These are phyloP conservation scores for Silvanus unidentatus DNA, from an alignment of 2,888 invertebrate species.

Conservation along the genomic window DNA sequence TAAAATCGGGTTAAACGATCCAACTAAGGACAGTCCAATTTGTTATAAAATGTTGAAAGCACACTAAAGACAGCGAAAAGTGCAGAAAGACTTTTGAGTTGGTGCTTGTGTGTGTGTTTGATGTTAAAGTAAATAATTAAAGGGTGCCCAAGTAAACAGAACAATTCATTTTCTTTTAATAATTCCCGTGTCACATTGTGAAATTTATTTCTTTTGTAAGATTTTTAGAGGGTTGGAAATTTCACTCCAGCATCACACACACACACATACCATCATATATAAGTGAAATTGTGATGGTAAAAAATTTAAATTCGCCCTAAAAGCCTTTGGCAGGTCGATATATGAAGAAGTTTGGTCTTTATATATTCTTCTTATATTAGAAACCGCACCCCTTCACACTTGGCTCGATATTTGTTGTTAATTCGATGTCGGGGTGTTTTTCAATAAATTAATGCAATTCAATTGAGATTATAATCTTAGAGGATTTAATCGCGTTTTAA, in stretches of 20 bases:
- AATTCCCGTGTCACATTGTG: constrained; percentile 33
- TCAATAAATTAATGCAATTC: no score
- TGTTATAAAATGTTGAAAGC: neutral
- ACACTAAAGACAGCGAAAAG: no score
- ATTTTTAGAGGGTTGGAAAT: constrained; percentile 25
- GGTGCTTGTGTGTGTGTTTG: no score
- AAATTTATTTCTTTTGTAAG: constrained; percentile 32
- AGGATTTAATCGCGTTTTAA: no score
- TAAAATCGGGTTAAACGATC: constrained; percentile 15
- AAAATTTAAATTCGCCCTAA: constrained; percentile 37
- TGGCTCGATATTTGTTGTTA: no score
- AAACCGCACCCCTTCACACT: constrained; percentile 30
- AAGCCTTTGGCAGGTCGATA: constrained; percentile 38
- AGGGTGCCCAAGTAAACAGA: constrained; percentile 33
- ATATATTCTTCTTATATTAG: constrained; percentile 30
- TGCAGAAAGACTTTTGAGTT: no score
- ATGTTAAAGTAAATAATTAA: constrained; percentile 28
- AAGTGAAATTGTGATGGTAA: constrained; percentile 11
- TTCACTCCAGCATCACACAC: no score
- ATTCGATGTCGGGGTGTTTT: no score
- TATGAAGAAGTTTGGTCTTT: constrained; percentile 36
- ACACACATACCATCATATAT: no score
- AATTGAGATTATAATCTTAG: no score
- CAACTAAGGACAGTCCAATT: constrained; percentile 9
- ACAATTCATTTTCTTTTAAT: constrained; percentile 38